These are phyloP conservation scores for Triplophysa dalaica DNA, from an alignment of 2,113 vertebrate genomes.

Conservation along the genomic window DNA sequence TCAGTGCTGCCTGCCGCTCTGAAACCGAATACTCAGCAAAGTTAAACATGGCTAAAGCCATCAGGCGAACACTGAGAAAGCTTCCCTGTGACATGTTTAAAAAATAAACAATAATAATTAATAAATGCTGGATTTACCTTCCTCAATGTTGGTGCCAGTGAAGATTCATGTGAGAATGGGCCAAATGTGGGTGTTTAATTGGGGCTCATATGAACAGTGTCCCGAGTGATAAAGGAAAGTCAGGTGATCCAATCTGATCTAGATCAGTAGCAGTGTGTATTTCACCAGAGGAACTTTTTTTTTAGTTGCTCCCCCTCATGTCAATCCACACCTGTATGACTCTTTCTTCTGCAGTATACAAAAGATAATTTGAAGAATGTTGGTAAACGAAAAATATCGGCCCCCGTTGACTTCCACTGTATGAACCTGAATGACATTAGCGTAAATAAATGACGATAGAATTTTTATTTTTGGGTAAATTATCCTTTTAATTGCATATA, in stretches of 20 bases:
- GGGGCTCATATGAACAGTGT: background rate
- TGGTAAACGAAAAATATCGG: too few relatives aligned
- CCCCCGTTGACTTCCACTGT: too few relatives aligned
- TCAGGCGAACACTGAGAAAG: background rate
- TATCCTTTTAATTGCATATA: too few relatives aligned
- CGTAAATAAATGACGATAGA: too few relatives aligned
- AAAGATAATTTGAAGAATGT: too few relatives aligned
- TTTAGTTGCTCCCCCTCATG: too few relatives aligned
- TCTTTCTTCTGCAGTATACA: too few relatives aligned
- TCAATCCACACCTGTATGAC: too few relatives aligned
- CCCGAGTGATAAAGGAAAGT: background rate
- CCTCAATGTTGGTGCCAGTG: background rate
- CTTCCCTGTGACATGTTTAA: conserved; percentile 13
- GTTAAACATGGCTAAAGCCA: background rate
- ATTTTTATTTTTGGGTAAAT: too few relatives aligned
- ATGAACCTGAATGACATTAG: too few relatives aligned
- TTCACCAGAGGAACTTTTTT: too few relatives aligned
- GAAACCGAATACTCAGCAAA: background rate
- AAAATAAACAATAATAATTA: conserved; percentile 15
- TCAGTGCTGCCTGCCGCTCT: conserved; percentile 18
- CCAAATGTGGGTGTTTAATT: background rate
- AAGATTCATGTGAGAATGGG: background rate
- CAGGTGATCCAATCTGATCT: background rate
- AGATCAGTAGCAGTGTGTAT: background rate
- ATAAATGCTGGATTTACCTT: conserved; percentile 27